Conservation (phyloP, 1,140 invertebrate species). For the Microvelia longipes region DNA sequence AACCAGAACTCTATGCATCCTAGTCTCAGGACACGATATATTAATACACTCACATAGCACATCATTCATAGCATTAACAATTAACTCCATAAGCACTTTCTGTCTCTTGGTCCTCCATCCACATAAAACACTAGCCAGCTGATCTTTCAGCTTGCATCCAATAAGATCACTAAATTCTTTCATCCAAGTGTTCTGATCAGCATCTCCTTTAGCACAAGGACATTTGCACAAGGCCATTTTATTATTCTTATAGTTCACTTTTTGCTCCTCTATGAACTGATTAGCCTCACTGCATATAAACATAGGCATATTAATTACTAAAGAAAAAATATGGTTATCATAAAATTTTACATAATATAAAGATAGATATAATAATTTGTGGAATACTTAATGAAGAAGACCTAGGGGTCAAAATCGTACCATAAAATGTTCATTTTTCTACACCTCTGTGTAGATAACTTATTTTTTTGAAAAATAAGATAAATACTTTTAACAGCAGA, state of each 20-base stretch:
- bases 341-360: too few species aligned
- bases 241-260: background rate
- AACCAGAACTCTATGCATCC: slow-evolving; percentile 5
- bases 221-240: background rate
- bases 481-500: too few species aligned
- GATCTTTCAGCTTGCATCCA: slow-evolving; percentile 3
- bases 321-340: too few species aligned
- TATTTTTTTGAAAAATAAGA: too few species aligned
- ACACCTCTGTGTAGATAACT: too few species aligned
- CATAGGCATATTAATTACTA: too few species aligned
- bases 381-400: too few species aligned
- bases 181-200: background rate
- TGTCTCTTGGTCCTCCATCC: background rate
- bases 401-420: too few species aligned
- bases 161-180: background rate
- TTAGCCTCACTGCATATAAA: background rate
- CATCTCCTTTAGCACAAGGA: background rate
- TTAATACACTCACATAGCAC: slow-evolving; percentile 1
- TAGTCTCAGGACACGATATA: background rate
- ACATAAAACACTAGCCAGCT: background rate
- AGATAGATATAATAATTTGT: too few species aligned
- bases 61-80: slow-evolving; percentile 5
- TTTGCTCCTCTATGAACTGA: background rate
- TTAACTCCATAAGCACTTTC: slow-evolving; percentile 1
- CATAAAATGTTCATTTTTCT: too few species aligned